Evolutionary conservation across 2,113 vertebrate species (phyloP).

Genomic region (Brachirus orientalis): DNA sequence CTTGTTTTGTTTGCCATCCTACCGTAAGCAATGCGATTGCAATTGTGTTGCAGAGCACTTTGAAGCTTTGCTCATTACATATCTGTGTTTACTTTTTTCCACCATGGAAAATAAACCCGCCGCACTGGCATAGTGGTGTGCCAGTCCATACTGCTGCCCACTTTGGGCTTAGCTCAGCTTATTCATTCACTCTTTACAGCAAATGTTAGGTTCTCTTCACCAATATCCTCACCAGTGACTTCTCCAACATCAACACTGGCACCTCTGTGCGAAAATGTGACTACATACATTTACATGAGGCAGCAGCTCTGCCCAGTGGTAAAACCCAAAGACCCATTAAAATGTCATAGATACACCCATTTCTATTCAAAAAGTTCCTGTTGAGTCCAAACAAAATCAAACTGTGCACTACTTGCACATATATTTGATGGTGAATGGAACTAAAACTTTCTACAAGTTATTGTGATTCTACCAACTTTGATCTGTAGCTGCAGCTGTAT

Average conservation of each 20-base stretch:
- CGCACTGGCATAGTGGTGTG: slow-evolving; percentile 20
- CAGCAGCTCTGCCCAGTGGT: slow-evolving; percentile 3
- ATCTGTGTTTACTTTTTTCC: slow-evolving; percentile 66
- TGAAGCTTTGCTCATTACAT: slow-evolving; percentile 61
- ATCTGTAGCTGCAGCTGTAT: too few species aligned
- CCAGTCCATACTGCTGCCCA: slow-evolving; percentile 17
- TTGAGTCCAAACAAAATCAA: not conserved
- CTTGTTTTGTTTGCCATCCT: slow-evolving; percentile 73
- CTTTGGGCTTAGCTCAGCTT: not conserved
- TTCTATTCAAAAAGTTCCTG: slow-evolving; percentile 14
- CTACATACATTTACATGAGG: not conserved
- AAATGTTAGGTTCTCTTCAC: slow-evolving; percentile 19
- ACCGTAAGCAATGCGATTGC: slow-evolving; percentile 69
- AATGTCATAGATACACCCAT: slow-evolving; percentile 36
- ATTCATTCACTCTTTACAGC: slow-evolving; percentile 21
- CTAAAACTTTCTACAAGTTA: too few species aligned
- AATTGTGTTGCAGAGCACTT: slow-evolving; percentile 68
- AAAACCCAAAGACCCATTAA: slow-evolving; percentile 24
- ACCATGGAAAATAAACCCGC: slow-evolving; percentile 60
- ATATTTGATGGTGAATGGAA: too few species aligned
- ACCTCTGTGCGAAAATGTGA: slow-evolving; percentile 12
- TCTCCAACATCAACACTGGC: slow-evolving; percentile 22
- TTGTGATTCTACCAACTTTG: too few species aligned
- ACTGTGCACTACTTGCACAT: too few species aligned
- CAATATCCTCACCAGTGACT: not conserved